Evolutionary conservation across 2,888 invertebrate genomes (phyloP).

Genomic region (Andrena chrysosceles): DNA sequence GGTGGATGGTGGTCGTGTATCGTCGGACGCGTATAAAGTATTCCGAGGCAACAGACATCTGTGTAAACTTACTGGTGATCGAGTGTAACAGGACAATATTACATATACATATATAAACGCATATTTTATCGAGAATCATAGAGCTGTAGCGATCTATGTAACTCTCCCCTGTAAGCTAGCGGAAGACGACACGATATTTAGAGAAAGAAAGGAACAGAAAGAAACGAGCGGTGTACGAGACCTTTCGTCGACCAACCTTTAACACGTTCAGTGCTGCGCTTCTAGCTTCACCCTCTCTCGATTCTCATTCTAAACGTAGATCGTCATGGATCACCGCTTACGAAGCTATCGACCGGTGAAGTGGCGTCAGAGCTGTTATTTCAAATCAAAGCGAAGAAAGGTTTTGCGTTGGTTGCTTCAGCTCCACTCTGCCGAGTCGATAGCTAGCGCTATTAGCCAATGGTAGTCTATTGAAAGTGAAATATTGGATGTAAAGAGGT

Average conservation of each 20-base stretch:
- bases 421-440: neutral
- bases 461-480: neutral
- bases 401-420: neutral
- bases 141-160: slow-evolving; percentile 48
- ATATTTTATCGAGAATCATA: slow-evolving; percentile 62
- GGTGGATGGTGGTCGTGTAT: neutral
- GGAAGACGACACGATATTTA: slow-evolving; percentile 24
- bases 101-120: slow-evolving; percentile 63
- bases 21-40: neutral
- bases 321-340: neutral
- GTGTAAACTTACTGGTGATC: slow-evolving; percentile 76
- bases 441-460: neutral
- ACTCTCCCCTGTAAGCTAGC: slow-evolving; percentile 57
- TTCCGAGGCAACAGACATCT: neutral
- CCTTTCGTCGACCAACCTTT: slow-evolving; percentile 26
- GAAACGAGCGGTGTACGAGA: slow-evolving; percentile 20
- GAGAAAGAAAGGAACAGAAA: neutral
- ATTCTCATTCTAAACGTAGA: neutral
- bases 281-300: neutral
- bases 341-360: neutral
- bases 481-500: neutral
- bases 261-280: slow-evolving; percentile 31
- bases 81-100: slow-evolving; percentile 81
- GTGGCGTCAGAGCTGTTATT: too few species aligned
- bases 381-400: too few species aligned